Conservation (phyloP, 2,113 vertebrate species). For the Pipa parva region DNA sequence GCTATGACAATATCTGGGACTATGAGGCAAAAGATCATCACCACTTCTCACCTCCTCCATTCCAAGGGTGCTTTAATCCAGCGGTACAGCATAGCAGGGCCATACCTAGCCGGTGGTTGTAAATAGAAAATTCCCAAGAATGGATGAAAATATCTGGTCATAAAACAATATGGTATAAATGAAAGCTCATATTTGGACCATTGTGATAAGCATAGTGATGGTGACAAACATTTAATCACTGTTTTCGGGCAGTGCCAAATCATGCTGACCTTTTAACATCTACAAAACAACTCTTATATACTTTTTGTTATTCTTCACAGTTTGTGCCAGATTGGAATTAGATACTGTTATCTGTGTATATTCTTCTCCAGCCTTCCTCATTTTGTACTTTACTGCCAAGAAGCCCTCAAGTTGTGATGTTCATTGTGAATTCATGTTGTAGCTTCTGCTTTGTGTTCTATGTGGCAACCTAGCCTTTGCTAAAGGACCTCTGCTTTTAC, state of each 20-base stretch:
- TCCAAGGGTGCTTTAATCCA: constrained; percentile 37
- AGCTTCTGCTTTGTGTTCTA: too few relatives aligned
- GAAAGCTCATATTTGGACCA: not conserved
- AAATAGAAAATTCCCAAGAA: not conserved
- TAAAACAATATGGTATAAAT: not conserved
- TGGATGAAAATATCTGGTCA: not conserved
- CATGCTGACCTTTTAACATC: not conserved
- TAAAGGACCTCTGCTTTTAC: not conserved
- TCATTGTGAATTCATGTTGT: too few relatives aligned
- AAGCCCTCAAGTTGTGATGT: too few relatives aligned
- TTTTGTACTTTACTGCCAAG: too few relatives aligned
- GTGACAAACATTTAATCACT: not conserved
- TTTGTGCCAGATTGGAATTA: too few relatives aligned
- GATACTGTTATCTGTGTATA: too few relatives aligned
- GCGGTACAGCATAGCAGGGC: constrained; percentile 38
- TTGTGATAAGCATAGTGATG: constrained; percentile 16
- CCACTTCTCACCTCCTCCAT: constrained; percentile 18
- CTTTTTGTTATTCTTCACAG: too few relatives aligned
- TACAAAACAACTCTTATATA: too few relatives aligned
- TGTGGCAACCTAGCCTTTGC: not conserved
- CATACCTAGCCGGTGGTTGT: constrained; percentile 27
- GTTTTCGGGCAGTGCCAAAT: not conserved
- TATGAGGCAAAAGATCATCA: constrained; percentile 33
- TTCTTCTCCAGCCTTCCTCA: too few relatives aligned
- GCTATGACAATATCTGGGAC: constrained; percentile 56